These are phyloP conservation scores for Dendrolimus houi DNA, from an alignment of 2,888 invertebrate genomes.

Conservation along the genomic window DNA sequence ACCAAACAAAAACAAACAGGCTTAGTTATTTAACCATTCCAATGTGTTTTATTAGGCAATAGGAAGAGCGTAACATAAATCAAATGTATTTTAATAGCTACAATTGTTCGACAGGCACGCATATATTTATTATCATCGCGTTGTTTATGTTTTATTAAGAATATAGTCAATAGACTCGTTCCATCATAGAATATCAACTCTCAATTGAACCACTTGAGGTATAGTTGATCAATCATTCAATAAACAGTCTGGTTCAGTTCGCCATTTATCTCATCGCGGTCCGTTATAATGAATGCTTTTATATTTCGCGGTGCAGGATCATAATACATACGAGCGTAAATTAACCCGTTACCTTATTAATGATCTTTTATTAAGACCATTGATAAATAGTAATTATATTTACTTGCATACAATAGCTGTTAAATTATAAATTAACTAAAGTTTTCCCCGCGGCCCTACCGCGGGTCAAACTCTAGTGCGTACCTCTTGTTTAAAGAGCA, in stretches of 20 bases:
- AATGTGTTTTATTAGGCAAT: background rate
- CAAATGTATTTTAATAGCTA: background rate
- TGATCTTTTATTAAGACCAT: too few species aligned
- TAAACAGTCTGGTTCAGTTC: slow-evolving; percentile 3
- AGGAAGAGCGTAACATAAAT: background rate
- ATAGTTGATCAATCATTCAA: slow-evolving; percentile 11
- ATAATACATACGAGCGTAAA: too few species aligned
- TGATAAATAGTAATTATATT: too few species aligned
- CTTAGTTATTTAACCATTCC: background rate
- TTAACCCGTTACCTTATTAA: too few species aligned
- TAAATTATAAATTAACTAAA: too few species aligned
- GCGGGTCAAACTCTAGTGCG: too few species aligned
- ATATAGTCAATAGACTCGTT: slow-evolving; percentile 13
- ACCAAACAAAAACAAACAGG: background rate
- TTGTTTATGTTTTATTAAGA: background rate
- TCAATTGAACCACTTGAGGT: slow-evolving; percentile 13
- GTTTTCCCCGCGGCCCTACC: too few species aligned
- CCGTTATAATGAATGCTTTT: slow-evolving; percentile 3
- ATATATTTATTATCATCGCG: slow-evolving; percentile 9
- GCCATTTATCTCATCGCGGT: slow-evolving; percentile 1
- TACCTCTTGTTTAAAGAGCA: too few species aligned
- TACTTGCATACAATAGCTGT: too few species aligned
- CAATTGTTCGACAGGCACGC: background rate
- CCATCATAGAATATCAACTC: slow-evolving; percentile 14
- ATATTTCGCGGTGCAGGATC: too few species aligned